Evolutionary conservation across 1,140 invertebrate genomes (phyloP).

Genomic region (Radopholus similis): DNA sequence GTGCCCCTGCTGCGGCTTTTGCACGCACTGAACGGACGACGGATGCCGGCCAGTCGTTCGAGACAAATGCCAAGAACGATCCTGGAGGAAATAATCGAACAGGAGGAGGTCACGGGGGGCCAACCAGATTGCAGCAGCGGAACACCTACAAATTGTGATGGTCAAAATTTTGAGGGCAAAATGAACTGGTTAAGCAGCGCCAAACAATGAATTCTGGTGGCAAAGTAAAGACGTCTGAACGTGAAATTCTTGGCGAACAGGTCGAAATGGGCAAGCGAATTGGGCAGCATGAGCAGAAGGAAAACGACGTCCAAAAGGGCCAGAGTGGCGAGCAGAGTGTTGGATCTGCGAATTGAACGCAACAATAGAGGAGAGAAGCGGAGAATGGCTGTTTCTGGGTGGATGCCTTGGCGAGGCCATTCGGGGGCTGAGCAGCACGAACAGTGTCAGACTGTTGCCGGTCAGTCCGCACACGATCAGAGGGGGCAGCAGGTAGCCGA

Average conservation of each 20-base stretch:
- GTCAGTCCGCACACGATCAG: slow-evolving; percentile 27
- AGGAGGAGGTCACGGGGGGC: no score
- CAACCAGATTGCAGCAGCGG: slow-evolving; percentile 18
- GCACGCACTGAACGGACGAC: slow-evolving; percentile 19
- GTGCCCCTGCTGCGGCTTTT: slow-evolving; percentile 6
- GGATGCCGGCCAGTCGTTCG: slow-evolving; percentile 23
- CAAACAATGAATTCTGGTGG: slow-evolving; percentile 24
- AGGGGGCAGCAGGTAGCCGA: slow-evolving; percentile 23
- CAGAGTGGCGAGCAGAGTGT: slow-evolving; percentile 22
- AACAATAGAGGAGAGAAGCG: no score
- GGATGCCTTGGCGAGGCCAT: not conserved
- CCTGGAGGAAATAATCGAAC: slow-evolving; percentile 19
- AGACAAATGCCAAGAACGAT: slow-evolving; percentile 30
- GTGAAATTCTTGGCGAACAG: slow-evolving; percentile 18
- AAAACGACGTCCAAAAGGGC: slow-evolving; percentile 25
- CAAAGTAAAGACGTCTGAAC: slow-evolving; percentile 29
- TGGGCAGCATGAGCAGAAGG: slow-evolving; percentile 26
- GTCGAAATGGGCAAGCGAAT: slow-evolving; percentile 31
- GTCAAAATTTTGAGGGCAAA: not conserved
- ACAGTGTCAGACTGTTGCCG: slow-evolving; percentile 28
- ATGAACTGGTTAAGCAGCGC: slow-evolving; percentile 21
- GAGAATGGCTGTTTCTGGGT: not conserved
- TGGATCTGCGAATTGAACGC: no score
- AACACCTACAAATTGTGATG: not conserved
- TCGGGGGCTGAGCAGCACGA: slow-evolving; percentile 9